These are phyloP conservation scores for Candidula unifasciata DNA, from an alignment of 2,888 invertebrate genomes.

Conservation along the genomic window DNA sequence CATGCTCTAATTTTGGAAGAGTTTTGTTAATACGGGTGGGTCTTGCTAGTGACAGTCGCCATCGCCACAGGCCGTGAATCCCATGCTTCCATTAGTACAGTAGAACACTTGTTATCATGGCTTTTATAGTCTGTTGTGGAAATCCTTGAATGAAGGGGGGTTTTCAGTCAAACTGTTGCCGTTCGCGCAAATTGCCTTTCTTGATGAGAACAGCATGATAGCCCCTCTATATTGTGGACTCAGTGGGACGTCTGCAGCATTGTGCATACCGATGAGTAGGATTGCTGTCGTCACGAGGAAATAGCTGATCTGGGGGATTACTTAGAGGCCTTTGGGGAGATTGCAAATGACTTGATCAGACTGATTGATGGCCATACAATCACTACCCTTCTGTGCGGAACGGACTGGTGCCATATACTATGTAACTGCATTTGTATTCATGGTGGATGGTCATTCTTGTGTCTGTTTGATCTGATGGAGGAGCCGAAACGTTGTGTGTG, in stretches of 20 bases:
- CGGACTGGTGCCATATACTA: not conserved
- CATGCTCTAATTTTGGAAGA: too few species aligned
- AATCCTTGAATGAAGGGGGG: not conserved
- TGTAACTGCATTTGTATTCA: constrained; percentile 27
- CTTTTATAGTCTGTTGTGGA: too few species aligned
- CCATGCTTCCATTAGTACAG: too few species aligned
- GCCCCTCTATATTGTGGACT: too few species aligned
- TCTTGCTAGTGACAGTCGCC: too few species aligned
- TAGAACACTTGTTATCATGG: too few species aligned
- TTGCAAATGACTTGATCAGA: constrained; percentile 17
- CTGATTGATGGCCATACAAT: not conserved
- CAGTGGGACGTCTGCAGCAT: too few species aligned
- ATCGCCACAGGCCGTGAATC: too few species aligned
- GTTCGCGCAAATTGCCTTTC: not conserved
- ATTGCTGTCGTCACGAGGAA: not conserved
- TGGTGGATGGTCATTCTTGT: constrained; percentile 6
- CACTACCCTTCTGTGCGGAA: not conserved
- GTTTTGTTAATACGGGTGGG: too few species aligned
- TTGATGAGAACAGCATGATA: not conserved
- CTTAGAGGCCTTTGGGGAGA: not conserved
- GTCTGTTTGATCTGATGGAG: not conserved
- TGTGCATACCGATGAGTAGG: constrained; percentile 14
- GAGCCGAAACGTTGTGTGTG: not conserved
- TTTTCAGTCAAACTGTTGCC: not conserved
- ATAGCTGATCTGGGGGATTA: not conserved